These are phyloP conservation scores for Gnatocerus cornutus DNA, from an alignment of 2,888 invertebrate species.

Conservation along the genomic window DNA sequence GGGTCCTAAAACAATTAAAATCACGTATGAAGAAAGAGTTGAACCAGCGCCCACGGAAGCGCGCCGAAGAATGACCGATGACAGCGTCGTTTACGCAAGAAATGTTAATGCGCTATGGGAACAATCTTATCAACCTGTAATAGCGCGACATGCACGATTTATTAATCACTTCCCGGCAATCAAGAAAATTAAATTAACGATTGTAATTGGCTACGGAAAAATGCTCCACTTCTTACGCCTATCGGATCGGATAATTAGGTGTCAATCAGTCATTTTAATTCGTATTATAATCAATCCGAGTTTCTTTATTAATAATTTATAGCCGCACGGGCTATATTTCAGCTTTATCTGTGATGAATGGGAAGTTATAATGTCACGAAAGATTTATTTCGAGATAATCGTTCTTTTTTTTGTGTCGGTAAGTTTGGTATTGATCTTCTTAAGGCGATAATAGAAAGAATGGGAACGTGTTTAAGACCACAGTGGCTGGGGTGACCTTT, in stretches of 20 bases:
- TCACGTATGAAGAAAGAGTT: not conserved
- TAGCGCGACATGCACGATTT: conserved; percentile 5
- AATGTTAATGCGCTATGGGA: not conserved
- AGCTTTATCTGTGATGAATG: conserved; percentile 6
- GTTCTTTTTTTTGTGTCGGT: conserved; percentile 1
- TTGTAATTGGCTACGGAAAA: conserved; percentile 16
- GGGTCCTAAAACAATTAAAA: conserved; percentile 56
- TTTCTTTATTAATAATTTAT: conserved; percentile 1
- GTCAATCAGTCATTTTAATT: conserved; percentile 13
- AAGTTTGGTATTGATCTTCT: conserved; percentile 1
- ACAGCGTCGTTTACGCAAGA: conserved; percentile 2
- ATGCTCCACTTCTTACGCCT: not conserved
- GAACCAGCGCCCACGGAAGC: not conserved
- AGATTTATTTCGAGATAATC: conserved; percentile 7
- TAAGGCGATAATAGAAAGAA: conserved; percentile 3
- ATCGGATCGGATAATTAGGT: conserved; percentile 14
- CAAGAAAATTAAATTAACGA: conserved; percentile 30
- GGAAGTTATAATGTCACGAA: conserved; percentile 6
- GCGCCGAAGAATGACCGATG: not conserved
- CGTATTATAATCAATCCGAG: not conserved
- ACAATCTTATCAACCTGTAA: conserved; percentile 2
- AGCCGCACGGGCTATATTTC: not conserved
- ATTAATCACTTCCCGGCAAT: conserved; percentile 16
- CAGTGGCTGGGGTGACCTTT: no score
- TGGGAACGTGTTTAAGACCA: not conserved